These are phyloP conservation scores for Andrena bicolor DNA, from an alignment of 2,888 invertebrate species.

Conservation along the genomic window DNA sequence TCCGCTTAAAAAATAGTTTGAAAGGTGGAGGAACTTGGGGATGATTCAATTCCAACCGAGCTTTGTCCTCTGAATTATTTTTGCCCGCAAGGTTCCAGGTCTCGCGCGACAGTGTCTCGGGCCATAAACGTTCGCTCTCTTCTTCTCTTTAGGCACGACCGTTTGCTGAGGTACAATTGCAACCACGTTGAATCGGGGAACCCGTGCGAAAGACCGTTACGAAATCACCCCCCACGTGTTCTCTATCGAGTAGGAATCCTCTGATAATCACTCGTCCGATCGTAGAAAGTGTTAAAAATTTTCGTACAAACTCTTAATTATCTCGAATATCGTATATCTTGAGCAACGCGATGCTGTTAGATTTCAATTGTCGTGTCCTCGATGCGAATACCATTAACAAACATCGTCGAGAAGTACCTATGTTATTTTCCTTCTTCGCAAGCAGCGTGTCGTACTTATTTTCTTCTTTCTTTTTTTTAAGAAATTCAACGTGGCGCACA, in stretches of 20 bases:
- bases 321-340: constrained; percentile 21
- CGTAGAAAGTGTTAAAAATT: constrained; percentile 54
- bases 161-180: constrained; percentile 53
- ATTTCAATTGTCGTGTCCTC: constrained; percentile 16
- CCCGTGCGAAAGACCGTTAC: neutral
- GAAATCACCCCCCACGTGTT: constrained; percentile 2
- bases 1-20: constrained; percentile 40
- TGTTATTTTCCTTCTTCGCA: neutral
- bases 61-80: constrained; percentile 19
- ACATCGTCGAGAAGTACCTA: neutral
- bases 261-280: neutral
- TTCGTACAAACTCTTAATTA: constrained; percentile 51
- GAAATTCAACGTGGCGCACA: constrained; percentile 57
- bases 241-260: constrained; percentile 11
- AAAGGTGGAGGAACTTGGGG: constrained; percentile 36
- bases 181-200: constrained; percentile 55
- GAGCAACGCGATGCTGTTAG: constrained; percentile 39
- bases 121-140: neutral
- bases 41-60: constrained; percentile 41
- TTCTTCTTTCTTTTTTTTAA: neutral
- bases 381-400: constrained; percentile 4
- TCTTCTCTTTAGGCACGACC: constrained; percentile 62
- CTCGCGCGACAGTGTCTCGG: constrained; percentile 36
- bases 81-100: constrained; percentile 35
- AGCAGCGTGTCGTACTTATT: neutral